These are phyloP conservation scores for Allenopithecus nigroviridis DNA, from an alignment of 2,797 vertebrate species.

Conservation along the genomic window DNA sequence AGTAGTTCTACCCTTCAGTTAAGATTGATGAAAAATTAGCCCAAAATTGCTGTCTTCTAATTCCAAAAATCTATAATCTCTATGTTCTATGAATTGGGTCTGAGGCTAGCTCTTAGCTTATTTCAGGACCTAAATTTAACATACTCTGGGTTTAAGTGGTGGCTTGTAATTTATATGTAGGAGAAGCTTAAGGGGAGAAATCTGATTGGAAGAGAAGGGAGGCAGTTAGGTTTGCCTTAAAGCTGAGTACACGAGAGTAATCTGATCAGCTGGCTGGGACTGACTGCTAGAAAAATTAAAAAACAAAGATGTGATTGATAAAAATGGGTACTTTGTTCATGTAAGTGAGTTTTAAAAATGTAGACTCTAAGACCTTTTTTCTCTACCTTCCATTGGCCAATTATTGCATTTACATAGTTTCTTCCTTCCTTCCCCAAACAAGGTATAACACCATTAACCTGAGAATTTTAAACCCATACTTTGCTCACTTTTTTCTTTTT, in stretches of 20 bases:
- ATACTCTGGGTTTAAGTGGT: conserved; percentile 12
- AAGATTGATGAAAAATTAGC: neutral
- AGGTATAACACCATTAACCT: conserved; percentile 20
- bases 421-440: neutral
- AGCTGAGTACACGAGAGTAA: neutral
- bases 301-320: neutral
- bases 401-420: conserved; percentile 50
- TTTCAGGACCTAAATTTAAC: neutral
- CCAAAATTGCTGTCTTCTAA: neutral
- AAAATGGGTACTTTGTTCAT: neutral
- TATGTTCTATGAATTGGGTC: neutral
- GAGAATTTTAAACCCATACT: conserved; percentile 29
- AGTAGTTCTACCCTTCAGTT: neutral
- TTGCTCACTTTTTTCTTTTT: neutral
- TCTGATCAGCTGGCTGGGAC: neutral
- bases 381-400: neutral
- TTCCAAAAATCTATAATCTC: neutral
- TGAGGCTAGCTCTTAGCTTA: conserved; percentile 7
- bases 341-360: conserved; percentile 28
- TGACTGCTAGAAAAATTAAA: neutral
- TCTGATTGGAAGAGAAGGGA: neutral
- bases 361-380: neutral
- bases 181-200: neutral
- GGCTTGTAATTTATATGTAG: neutral
- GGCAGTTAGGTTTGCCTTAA: neutral